Evolutionary conservation across 2,888 invertebrate genomes (phyloP).

Genomic region (Hemithea aestivaria): DNA sequence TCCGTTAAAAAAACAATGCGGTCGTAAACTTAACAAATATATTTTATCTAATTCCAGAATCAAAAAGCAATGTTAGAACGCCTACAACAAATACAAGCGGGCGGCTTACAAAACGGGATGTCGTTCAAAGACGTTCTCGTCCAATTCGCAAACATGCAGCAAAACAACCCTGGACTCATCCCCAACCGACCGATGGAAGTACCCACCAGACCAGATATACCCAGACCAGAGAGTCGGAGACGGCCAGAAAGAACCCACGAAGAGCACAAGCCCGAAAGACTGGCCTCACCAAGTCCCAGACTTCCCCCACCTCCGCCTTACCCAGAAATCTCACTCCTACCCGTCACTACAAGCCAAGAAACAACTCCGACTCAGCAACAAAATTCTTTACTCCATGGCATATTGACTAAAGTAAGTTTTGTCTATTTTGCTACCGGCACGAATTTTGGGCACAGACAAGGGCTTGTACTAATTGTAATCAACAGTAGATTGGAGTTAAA

Average conservation of each 20-base stretch:
- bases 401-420: conserved; percentile 82
- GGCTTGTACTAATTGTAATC: too few relatives aligned
- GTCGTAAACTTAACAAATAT: background rate
- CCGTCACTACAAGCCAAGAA: conserved; percentile 76
- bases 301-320: conserved; percentile 83
- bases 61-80: conserved; percentile 72
- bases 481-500: too few relatives aligned
- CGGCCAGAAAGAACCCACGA: conserved; percentile 48
- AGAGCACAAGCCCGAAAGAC: conserved; percentile 54
- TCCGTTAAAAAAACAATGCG: too few relatives aligned
- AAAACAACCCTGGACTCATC: conserved; percentile 51
- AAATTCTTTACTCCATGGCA: conserved; percentile 86
- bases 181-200: conserved; percentile 55
- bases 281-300: conserved; percentile 59
- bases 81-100: conserved; percentile 70
- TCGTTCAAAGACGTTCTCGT: conserved; percentile 87
- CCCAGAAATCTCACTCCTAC: conserved; percentile 89
- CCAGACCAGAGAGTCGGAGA: conserved; percentile 48
- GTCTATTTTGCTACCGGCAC: background rate
- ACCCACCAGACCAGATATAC: conserved; percentile 50
- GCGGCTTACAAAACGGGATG: conserved; percentile 63
- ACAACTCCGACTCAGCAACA: conserved; percentile 59
- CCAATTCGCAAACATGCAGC: conserved; percentile 84
- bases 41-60: conserved; percentile 48
- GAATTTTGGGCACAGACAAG: too few relatives aligned